Conservation (phyloP, 1,140 invertebrate species). For the Scaptomyza pallida region DNA sequence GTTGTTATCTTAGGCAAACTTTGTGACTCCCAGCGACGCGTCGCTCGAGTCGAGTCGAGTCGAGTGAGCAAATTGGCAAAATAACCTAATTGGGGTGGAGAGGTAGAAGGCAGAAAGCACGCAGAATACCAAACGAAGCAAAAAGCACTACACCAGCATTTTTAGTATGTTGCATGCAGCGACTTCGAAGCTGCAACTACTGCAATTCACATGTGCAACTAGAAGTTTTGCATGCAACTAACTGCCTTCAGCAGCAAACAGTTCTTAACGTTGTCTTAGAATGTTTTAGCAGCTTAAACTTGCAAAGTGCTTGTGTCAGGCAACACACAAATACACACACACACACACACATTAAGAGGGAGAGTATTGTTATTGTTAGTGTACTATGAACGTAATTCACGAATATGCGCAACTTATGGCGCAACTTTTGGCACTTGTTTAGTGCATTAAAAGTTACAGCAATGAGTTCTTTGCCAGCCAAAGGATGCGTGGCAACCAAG, state of each 20-base stretch:
- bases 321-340: background rate
- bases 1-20: constrained; percentile 12
- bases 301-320: constrained; percentile 36
- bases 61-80: constrained; percentile 8
- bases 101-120: background rate
- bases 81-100: background rate
- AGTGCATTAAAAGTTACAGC: constrained; percentile 47
- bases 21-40: background rate
- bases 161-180: constrained; percentile 12
- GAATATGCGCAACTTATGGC: constrained; percentile 27
- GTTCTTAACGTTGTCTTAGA: background rate
- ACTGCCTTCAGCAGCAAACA: background rate
- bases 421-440: constrained; percentile 51
- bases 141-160: constrained; percentile 7
- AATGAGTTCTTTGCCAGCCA: no score
- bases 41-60: no score
- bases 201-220: constrained; percentile 33
- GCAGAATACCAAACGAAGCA: background rate
- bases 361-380: background rate
- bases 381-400: constrained; percentile 11
- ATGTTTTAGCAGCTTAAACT: constrained; percentile 21
- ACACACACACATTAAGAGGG: background rate
- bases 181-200: background rate
- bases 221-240: constrained; percentile 25
- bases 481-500: background rate